phyloP scores from a whole-genome alignment of 2,113 vertebrate genomes.

The Cavia aperea region DNA sequence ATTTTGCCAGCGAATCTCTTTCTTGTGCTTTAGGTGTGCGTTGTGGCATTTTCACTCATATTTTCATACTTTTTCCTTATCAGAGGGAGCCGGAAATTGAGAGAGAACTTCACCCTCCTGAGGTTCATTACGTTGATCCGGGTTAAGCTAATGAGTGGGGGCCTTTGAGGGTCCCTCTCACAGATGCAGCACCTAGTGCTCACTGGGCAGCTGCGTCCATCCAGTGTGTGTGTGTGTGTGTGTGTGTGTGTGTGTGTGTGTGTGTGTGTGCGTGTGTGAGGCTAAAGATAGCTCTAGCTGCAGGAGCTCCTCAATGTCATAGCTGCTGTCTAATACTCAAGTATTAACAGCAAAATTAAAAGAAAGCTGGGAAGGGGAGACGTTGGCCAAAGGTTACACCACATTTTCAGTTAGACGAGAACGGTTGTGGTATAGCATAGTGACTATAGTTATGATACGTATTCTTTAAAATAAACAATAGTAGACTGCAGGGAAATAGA shows the following conservation, averaged over 20 bases:
- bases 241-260: no score
- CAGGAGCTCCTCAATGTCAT: background rate
- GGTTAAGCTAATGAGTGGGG: constrained; percentile 93
- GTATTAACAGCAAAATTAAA: background rate
- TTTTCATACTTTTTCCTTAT: background rate
- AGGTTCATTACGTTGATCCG: constrained; percentile 95
- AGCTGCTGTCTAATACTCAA: background rate
- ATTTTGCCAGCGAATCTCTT: background rate
- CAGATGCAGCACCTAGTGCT: constrained; percentile 87
- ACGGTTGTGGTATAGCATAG: background rate
- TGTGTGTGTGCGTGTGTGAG: background rate
- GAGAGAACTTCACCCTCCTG: constrained; percentile 89
- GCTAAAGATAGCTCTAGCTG: no score
- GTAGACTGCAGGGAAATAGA: background rate
- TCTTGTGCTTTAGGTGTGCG: background rate
- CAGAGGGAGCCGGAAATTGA: background rate
- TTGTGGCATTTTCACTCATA: background rate
- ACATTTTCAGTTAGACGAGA: background rate
- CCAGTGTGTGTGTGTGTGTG: constrained; percentile 36
- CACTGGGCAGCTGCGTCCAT: constrained; percentile 87
- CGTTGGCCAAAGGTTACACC: background rate
- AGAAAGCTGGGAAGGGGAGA: background rate
- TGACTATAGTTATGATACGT: no score
- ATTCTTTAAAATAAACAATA: background rate
- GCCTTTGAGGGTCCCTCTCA: constrained; percentile 79